A percentile compares a stretch with the other conserved stretches of the same genome.
These are phyloP conservation scores for Catajapyx aquilonaris DNA, from an alignment of 1,140 invertebrate genomes.

Conservation along the genomic window DNA sequence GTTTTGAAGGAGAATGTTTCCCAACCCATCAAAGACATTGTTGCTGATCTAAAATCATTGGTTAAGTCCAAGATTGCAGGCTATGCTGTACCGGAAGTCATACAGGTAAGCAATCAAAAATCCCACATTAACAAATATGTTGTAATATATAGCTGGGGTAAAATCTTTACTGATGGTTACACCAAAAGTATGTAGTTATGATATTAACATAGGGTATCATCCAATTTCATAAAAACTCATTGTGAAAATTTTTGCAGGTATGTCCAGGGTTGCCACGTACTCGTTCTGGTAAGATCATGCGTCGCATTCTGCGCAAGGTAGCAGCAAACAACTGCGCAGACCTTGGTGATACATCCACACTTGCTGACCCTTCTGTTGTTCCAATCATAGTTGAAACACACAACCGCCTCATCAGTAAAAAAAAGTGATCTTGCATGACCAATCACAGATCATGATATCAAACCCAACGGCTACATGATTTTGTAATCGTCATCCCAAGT, in stretches of 20 bases:
- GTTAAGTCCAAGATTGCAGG: conserved; percentile 38
- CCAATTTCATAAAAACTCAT: too few relatives aligned
- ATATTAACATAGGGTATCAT: too few relatives aligned
- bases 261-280: conserved; percentile 33
- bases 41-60: conserved; percentile 21
- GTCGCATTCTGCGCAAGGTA: conserved; percentile 35
- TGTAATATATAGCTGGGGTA: too few relatives aligned
- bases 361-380: conserved; percentile 42
- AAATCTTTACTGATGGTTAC: too few relatives aligned
- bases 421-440: neutral
- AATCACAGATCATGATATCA: too few relatives aligned
- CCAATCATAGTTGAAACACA: conserved; percentile 22
- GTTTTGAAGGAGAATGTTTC: conserved; percentile 26
- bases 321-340: conserved; percentile 25
- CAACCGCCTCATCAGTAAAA: neutral
- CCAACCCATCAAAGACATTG: conserved; percentile 12
- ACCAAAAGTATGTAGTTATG: too few relatives aligned
- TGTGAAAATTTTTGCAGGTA: too few relatives aligned
- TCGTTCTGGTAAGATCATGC: conserved; percentile 41
- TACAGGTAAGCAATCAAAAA: conserved; percentile 27
- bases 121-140: too few relatives aligned
- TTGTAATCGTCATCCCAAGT: too few relatives aligned
- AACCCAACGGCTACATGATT: too few relatives aligned
- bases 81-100: conserved; percentile 37
- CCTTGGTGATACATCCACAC: conserved; percentile 34